Evolutionary conservation across 2,113 vertebrate genomes (phyloP).

Genomic region (Oplegnathus fasciatus): DNA sequence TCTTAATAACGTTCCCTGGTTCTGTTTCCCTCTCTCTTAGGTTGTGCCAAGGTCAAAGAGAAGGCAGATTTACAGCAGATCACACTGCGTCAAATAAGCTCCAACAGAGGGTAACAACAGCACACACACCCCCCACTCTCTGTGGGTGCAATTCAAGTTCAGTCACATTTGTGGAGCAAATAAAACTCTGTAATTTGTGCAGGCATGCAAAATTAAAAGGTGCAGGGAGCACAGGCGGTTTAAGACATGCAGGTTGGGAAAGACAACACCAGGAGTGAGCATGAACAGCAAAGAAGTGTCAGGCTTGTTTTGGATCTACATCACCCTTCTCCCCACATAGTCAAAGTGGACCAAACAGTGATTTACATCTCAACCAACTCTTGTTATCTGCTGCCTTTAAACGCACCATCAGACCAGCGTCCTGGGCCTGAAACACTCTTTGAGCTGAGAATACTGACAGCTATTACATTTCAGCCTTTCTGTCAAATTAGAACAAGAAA

Average conservation of each 20-base stretch:
- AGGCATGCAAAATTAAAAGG: conserved; percentile 43
- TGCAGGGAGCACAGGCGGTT: conserved; percentile 22
- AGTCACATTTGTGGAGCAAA: conserved; percentile 60
- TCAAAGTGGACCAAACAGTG: not conserved
- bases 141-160: conserved; percentile 56
- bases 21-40: conserved; percentile 34
- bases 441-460: not conserved
- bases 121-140: not conserved
- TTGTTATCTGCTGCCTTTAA: conserved; percentile 7
- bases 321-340: not conserved
- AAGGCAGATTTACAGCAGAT: conserved; percentile 63
- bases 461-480: not conserved
- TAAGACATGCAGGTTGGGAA: conserved; percentile 31
- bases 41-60: conserved; percentile 71
- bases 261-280: conserved; percentile 2
- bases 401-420: not conserved
- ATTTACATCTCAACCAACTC: conserved; percentile 5
- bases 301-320: not conserved
- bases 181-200: conserved; percentile 55
- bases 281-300: not conserved
- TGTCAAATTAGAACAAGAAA: conserved; percentile 10
- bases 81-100: conserved; percentile 61
- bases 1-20: conserved; percentile 40
- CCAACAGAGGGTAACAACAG: conserved; percentile 44
- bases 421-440: not conserved